These are phyloP conservation scores for Oreochromis aureus DNA, from an alignment of 2,113 vertebrate genomes.

Conservation along the genomic window DNA sequence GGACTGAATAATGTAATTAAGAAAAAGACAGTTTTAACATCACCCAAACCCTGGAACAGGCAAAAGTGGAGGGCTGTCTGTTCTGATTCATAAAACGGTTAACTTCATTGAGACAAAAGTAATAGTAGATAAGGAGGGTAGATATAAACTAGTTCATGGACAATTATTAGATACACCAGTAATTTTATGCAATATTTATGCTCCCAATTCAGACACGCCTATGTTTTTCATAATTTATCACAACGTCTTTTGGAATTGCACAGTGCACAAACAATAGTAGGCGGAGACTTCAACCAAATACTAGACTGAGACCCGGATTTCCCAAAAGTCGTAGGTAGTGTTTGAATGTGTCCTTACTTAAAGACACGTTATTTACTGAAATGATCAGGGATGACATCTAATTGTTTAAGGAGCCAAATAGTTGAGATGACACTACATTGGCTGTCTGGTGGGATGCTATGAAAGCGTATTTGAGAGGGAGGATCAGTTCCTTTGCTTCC, in stretches of 20 bases:
- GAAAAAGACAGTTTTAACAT: rapidly evolving
- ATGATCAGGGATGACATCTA: neutral
- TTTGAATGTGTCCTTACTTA: neutral
- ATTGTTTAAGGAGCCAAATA: neutral
- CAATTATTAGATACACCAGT: neutral
- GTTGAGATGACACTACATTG: neutral
- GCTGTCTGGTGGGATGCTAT: neutral
- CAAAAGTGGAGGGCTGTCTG: neutral
- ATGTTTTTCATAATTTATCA: neutral
- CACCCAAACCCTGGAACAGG: neutral
- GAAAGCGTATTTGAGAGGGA: neutral
- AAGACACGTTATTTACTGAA: rapidly evolving
- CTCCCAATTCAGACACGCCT: neutral
- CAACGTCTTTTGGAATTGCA: neutral
- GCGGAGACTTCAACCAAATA: neutral
- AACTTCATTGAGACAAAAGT: neutral
- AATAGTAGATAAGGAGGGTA: neutral
- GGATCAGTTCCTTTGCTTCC: neutral
- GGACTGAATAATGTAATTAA: neutral
- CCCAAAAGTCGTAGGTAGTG: neutral
- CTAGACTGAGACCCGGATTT: neutral
- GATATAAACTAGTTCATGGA: neutral
- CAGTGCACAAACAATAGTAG: neutral
- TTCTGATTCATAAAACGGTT: neutral
- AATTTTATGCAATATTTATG: neutral